These are phyloP conservation scores for Apamea sordens DNA, from an alignment of 2,888 invertebrate species.

Conservation along the genomic window DNA sequence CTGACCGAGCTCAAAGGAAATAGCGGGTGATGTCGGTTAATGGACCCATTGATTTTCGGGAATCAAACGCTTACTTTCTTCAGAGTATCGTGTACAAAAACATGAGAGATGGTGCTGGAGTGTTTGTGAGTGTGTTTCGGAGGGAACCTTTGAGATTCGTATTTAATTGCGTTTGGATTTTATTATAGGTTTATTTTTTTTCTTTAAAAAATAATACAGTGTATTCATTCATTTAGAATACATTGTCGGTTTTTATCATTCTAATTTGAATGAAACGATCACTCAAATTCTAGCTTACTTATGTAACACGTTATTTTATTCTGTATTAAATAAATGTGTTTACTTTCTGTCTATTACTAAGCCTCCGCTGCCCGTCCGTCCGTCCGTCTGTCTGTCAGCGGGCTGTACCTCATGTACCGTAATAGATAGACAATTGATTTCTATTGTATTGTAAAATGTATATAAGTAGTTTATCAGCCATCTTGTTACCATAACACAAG, in stretches of 20 bases:
- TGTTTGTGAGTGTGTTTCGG: slow-evolving; percentile 20
- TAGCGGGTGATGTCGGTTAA: slow-evolving; percentile 81
- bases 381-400: too few relatives aligned
- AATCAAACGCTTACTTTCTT: slow-evolving; percentile 77
- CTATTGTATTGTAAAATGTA: too few relatives aligned
- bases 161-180: slow-evolving; percentile 5
- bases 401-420: too few relatives aligned
- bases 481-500: too few relatives aligned
- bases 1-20: slow-evolving; percentile 84
- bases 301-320: neutral
- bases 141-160: neutral
- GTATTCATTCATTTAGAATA: neutral
- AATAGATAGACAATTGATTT: too few relatives aligned
- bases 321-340: neutral
- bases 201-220: neutral
- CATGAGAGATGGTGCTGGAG: slow-evolving; percentile 55
- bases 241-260: neutral
- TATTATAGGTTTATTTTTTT: neutral
- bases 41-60: slow-evolving; percentile 85
- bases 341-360: neutral
- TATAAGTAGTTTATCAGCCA: too few relatives aligned
- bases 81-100: slow-evolving; percentile 71
- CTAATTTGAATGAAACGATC: too few relatives aligned
- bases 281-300: neutral
- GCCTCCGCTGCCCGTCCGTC: too few relatives aligned